phyloP scores from a whole-genome alignment of 2,888 invertebrate genomes.

The Gymnoscelis rufifasciata region DNA sequence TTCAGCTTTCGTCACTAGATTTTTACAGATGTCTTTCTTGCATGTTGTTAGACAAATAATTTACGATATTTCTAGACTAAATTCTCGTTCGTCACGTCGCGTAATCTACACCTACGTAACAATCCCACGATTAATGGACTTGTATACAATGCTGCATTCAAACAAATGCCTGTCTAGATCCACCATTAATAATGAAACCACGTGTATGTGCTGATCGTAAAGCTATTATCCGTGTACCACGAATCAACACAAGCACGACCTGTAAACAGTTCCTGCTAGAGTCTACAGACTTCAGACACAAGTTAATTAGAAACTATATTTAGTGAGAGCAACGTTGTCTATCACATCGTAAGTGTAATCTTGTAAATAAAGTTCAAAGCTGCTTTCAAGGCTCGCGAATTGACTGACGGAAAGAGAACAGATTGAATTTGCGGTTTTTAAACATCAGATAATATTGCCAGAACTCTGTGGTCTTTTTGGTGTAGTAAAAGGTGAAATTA shows the following conservation, averaged over 20 bases:
- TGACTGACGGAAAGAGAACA: background rate
- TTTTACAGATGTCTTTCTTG: no score
- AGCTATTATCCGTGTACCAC: slow-evolving; percentile 4
- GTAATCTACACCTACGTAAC: background rate
- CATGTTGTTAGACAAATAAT: no score
- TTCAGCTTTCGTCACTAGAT: no score
- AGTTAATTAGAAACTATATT: slow-evolving; percentile 27
- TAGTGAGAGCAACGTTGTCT: slow-evolving; percentile 18
- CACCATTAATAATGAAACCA: background rate
- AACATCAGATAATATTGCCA: slow-evolving; percentile 1
- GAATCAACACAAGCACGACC: background rate
- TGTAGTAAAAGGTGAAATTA: background rate
- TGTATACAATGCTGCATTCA: background rate
- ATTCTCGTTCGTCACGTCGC: no score
- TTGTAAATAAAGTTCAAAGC: slow-evolving; percentile 15
- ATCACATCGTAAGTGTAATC: slow-evolving; percentile 8
- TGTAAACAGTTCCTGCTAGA: slow-evolving; percentile 11
- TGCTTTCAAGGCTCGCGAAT: slow-evolving; percentile 1
- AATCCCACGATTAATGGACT: background rate
- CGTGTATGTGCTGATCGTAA: background rate
- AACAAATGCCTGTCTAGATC: background rate
- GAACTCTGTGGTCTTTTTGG: background rate
- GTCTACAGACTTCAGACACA: slow-evolving; percentile 8
- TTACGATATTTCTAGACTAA: no score
- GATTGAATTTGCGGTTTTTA: background rate